phyloP scores from a whole-genome alignment of 2,113 vertebrate species.

The Phyllostomus discolor region DNA sequence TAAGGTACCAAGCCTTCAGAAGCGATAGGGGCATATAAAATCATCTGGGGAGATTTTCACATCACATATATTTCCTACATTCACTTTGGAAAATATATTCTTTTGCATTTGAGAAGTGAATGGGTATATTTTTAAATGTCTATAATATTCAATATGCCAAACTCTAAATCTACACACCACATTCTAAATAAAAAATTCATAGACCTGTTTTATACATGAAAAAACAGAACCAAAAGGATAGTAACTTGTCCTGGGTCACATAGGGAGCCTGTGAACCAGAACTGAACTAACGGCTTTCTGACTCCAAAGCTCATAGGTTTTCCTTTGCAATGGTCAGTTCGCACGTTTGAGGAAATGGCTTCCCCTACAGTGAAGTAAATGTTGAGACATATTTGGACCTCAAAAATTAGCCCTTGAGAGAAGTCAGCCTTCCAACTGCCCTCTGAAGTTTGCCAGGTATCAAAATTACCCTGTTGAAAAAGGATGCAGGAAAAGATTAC shows the following conservation, averaged over 20 bases:
- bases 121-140: background rate
- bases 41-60: background rate
- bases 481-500: background rate
- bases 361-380: background rate
- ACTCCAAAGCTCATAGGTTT: background rate
- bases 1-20: background rate
- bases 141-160: background rate
- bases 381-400: background rate
- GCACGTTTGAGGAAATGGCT: background rate
- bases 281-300: background rate
- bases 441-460: background rate
- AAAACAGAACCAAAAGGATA: background rate
- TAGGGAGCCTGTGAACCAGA: background rate
- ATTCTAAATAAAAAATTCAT: background rate
- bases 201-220: background rate
- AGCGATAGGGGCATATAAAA: background rate
- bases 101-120: background rate
- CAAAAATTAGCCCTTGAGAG: background rate
- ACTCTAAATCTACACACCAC: background rate
- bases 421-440: background rate
- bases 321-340: background rate
- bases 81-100: background rate
- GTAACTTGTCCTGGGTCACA: background rate
- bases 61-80: background rate
- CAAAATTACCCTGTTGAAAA: background rate